A percentile compares a stretch with the other conserved stretches of the same genome.
phyloP scores from a whole-genome alignment of 2,113 vertebrate species.

The Hemibagrus wyckioides region DNA sequence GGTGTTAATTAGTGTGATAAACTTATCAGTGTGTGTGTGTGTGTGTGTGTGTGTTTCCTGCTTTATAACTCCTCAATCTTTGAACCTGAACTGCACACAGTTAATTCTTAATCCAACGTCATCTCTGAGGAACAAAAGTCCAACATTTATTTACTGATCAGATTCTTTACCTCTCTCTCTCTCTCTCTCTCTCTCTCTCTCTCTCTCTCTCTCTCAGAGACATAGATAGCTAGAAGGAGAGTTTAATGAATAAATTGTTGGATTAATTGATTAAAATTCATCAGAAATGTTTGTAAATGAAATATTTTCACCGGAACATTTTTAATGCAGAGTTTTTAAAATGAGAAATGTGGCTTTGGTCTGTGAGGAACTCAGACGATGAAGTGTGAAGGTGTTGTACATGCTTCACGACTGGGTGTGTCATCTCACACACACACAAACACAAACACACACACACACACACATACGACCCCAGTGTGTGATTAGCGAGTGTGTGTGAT shows the following conservation, averaged over 20 bases:
- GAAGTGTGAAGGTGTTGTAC: constrained; percentile 25
- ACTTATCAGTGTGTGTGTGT: background rate
- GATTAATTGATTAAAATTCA: background rate
- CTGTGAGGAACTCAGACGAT: background rate
- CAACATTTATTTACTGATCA: constrained; percentile 5
- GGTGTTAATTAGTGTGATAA: no score
- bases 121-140: constrained; percentile 1
- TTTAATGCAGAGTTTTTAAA: background rate
- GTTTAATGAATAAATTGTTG: background rate
- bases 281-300: background rate
- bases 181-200: background rate
- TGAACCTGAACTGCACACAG: background rate
- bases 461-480: background rate
- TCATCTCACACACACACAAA: background rate
- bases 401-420: constrained; percentile 24
- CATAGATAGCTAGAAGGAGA: no score
- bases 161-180: background rate
- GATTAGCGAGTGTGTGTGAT: constrained; percentile 15
- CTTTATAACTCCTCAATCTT: background rate
- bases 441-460: background rate
- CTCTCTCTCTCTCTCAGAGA: no score
- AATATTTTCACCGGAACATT: background rate
- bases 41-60: background rate
- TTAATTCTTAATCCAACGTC: constrained; percentile 15
- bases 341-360: background rate